Evolutionary conservation across 2,797 vertebrate genomes (phyloP), one percentile per base, ranked within the genome.

Genomic region (Cryptoblepharus egeriae): DNA sequence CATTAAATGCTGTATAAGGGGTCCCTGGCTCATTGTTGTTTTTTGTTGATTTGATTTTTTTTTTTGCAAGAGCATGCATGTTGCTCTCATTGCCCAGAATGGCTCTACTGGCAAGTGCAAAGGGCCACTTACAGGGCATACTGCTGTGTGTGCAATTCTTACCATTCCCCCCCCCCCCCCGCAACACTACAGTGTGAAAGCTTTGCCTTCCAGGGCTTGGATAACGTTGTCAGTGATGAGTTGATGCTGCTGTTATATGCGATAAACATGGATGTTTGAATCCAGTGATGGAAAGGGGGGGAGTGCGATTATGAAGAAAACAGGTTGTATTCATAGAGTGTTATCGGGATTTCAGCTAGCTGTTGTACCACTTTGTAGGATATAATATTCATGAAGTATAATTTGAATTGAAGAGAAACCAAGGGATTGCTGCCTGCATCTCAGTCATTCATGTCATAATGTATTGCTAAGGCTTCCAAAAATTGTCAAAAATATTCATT

Each of bases 401-500:
- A 90, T 82, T 70, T 88, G 74, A 86, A 90, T 79, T 81, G 81
- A 32, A 81, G 81, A 49, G 82, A 69, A 83, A 72, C 67, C 58
- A 87, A 90, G 86, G 79, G 81, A 81, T 90, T 88, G 80, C 76
- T 76, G 87, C 88, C 76, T 76, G 87, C 88, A 63, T 64, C 75
- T 92, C 90, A 87, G 63, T 92, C 81, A 20, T 89, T 78, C 81
- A 1, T 89, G 75, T 77, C 61, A 0, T 82, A 90, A 87, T 88
- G 68, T 88, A 84, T 87, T 89, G 84, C 81, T 85, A 82, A 88
- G 87, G 77, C 89, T 80, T 83, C 90, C 88, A 79, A 87, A 86
- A 87, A 88, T 90, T 93, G 80, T 90, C 87, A 89, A 93, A 92
- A 82, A 81, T 69, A 86, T 90, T 89, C 83, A 92, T 92, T 92